Conservation (phyloP, 2,888 invertebrate genomes). For the Mesorhabditis spiculigera region DNA sequence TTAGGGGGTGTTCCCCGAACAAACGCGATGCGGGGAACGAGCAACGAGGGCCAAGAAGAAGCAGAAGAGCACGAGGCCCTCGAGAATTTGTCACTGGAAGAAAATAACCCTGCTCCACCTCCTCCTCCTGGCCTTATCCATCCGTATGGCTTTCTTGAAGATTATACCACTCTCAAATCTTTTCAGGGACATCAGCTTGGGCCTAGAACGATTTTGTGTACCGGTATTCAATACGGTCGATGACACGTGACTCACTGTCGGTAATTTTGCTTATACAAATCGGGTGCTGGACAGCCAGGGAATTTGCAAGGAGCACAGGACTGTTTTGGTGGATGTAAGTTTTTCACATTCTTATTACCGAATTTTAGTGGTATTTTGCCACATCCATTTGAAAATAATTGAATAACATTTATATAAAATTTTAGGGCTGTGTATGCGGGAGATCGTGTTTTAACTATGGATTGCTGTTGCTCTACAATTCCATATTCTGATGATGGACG, state of each 20-base stretch:
- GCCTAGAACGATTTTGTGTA: not conserved
- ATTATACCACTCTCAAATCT: not conserved
- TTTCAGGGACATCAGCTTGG: not conserved
- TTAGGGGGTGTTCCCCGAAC: no score
- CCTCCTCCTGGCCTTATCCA: no score
- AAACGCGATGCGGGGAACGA: no score
- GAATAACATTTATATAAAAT: not conserved
- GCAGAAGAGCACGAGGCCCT: no score
- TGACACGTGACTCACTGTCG: not conserved
- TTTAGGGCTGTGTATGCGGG: conserved; percentile 1
- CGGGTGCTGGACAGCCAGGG: not conserved
- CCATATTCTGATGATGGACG: not conserved
- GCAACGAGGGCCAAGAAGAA: no score
- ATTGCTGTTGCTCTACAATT: not conserved
- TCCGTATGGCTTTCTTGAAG: no score
- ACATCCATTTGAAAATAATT: not conserved
- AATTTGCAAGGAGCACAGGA: not conserved
- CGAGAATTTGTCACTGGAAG: no score
- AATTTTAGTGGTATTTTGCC: no score
- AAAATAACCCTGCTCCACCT: no score
- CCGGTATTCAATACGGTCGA: not conserved
- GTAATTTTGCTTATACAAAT: not conserved
- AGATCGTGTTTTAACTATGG: not conserved
- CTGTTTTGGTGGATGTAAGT: no score
- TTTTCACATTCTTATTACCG: no score